Percentiles rank a stretch among this genome's conserved stretches.
These are phyloP conservation scores for Camponotus vicinus DNA, from an alignment of 1,140 invertebrate species.

Conservation along the genomic window DNA sequence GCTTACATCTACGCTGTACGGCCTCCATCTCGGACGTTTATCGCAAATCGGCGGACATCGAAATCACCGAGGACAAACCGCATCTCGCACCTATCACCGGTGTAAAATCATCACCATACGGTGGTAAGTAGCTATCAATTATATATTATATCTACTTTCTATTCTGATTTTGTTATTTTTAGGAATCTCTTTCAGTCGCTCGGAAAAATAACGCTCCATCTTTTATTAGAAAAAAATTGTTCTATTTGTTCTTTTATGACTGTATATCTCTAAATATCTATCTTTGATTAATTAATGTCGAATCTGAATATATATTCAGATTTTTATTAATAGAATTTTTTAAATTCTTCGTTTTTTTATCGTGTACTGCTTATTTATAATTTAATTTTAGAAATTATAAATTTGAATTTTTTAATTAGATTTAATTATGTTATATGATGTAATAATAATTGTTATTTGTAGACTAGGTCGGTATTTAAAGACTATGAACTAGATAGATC, in stretches of 20 bases:
- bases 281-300: too few species aligned
- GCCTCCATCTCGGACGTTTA: constrained; percentile 81
- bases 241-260: neutral
- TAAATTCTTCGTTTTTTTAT: too few species aligned
- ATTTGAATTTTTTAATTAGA: neutral
- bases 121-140: constrained; percentile 78
- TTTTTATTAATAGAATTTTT: too few species aligned
- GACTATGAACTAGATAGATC: neutral
- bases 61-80: constrained; percentile 81
- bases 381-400: neutral
- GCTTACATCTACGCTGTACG: constrained; percentile 80
- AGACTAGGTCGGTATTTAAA: neutral
- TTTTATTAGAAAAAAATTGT: constrained; percentile 3
- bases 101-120: constrained; percentile 80
- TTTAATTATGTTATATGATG: neutral
- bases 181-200: neutral
- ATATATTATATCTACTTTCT: neutral
- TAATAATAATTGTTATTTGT: neutral
- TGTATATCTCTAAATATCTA: too few species aligned
- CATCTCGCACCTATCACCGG: constrained; percentile 83
- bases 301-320: too few species aligned
- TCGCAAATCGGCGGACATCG: constrained; percentile 77
- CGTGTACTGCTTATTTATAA: neutral
- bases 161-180: neutral
- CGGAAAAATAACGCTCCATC: neutral